These are phyloP conservation scores for Formica aserva DNA, from an alignment of 2,888 invertebrate genomes.

Conservation along the genomic window DNA sequence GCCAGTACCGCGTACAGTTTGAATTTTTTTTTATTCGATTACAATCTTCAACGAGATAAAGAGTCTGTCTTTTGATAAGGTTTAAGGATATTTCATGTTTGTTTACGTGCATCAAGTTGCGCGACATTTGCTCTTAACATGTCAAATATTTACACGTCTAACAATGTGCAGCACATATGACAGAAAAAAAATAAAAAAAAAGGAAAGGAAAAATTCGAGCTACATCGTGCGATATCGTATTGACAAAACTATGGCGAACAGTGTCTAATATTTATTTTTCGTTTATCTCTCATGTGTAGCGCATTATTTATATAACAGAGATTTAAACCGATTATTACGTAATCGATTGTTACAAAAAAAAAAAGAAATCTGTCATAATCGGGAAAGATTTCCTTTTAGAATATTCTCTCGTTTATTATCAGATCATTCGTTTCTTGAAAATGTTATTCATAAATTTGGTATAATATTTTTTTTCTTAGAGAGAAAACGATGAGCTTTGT, in stretches of 20 bases:
- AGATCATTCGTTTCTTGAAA: neutral
- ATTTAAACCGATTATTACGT: conserved; percentile 19
- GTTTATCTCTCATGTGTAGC: conserved; percentile 22
- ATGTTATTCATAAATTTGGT: neutral
- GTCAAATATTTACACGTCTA: conserved; percentile 68
- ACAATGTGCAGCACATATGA: conserved; percentile 35
- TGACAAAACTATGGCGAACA: conserved; percentile 35
- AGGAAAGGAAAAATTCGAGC: conserved; percentile 25
- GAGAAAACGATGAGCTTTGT: neutral
- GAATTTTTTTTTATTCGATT: conserved; percentile 69
- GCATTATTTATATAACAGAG: conserved; percentile 40
- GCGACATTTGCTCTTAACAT: conserved; percentile 63
- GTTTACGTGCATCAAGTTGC: conserved; percentile 70
- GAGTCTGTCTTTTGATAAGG: conserved; percentile 70
- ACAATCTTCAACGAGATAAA: conserved; percentile 71
- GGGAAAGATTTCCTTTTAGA: neutral
- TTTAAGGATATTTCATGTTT: conserved; percentile 71
- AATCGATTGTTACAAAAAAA: conserved; percentile 16
- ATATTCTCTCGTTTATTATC: neutral
- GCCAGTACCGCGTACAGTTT: conserved; percentile 50
- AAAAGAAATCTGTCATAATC: neutral
- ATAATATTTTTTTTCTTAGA: neutral
- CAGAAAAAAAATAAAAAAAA: conserved; percentile 29
- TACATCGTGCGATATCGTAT: conserved; percentile 31
- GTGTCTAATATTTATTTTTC: conserved; percentile 44